Evolutionary conservation across 1,140 invertebrate species (phyloP).

Genomic region (Zaprionus ornatus): DNA sequence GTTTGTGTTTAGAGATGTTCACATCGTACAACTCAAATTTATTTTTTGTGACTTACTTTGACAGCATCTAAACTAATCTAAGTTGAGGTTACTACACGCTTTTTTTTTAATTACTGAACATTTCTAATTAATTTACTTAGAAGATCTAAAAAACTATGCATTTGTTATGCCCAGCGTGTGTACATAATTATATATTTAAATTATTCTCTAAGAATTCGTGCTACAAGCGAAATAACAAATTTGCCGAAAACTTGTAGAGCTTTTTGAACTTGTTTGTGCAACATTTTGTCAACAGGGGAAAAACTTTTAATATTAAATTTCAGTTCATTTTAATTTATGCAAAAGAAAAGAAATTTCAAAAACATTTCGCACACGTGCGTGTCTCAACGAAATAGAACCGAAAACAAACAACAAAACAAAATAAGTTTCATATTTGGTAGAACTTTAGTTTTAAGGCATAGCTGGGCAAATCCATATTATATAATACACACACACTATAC

Average conservation of each 20-base stretch:
- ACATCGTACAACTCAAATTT: constrained; percentile 28
- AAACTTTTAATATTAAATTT: constrained; percentile 42
- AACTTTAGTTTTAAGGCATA: constrained; percentile 11
- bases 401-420: constrained; percentile 29
- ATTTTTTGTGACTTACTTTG: neutral
- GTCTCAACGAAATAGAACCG: constrained; percentile 10
- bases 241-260: constrained; percentile 5
- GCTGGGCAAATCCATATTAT: neutral
- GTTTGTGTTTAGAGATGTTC: constrained; percentile 10
- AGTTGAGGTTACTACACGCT: neutral
- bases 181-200: neutral
- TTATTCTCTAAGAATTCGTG: neutral
- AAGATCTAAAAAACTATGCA: neutral
- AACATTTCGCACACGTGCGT: constrained; percentile 35
- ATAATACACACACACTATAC: neutral
- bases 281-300: neutral
- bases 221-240: constrained; percentile 2
- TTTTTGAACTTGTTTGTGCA: neutral
- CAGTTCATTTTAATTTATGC: constrained; percentile 49
- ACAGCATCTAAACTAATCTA: neutral
- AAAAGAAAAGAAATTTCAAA: constrained; percentile 29
- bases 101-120: neutral
- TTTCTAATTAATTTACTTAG: neutral
- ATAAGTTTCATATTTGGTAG: constrained; percentile 10
- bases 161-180: no score